Percentiles rank a stretch among this genome's conserved stretches.
These are phyloP conservation scores for Otolemur crassicaudatus DNA, from an alignment of 2,797 vertebrate genomes.

Conservation along the genomic window DNA sequence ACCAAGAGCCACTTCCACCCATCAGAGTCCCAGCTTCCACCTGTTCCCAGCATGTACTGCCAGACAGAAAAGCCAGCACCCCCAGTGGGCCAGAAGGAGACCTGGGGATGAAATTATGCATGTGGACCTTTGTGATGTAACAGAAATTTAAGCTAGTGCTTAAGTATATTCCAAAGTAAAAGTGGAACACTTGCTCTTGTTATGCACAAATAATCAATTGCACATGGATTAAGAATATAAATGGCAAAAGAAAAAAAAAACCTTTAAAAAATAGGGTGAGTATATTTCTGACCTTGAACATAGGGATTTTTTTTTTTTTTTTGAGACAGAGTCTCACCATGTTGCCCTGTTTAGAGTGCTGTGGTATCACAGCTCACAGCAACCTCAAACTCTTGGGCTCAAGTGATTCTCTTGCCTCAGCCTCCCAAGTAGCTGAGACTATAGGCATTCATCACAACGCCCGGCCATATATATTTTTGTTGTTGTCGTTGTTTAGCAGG, in stretches of 20 bases:
- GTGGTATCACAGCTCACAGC: no score
- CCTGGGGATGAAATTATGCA: background rate
- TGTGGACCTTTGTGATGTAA: background rate
- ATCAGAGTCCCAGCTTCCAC: no score
- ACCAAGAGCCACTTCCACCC: accelerated
- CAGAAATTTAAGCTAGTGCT: background rate
- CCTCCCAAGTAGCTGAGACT: no score
- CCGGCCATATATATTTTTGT: no score
- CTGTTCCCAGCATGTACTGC: accelerated
- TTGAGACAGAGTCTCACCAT: no score
- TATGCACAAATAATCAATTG: background rate
- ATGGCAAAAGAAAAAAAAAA: background rate
- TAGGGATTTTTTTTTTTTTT: background rate
- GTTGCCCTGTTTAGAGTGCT: no score
- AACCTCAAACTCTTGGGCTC: no score
- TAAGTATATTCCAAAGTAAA: background rate
- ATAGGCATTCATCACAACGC: no score
- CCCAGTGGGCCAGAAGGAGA: accelerated
- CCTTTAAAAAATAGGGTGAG: background rate
- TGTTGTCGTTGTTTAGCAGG: no score
- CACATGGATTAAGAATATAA: background rate
- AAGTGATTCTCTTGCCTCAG: no score
- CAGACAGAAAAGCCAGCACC: accelerated
- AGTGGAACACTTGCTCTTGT: background rate
- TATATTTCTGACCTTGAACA: background rate